A percentile compares a stretch with the other conserved stretches of the same genome.
Conservation (phyloP, 2,797 vertebrate species). For the Molossus molossus region DNA sequence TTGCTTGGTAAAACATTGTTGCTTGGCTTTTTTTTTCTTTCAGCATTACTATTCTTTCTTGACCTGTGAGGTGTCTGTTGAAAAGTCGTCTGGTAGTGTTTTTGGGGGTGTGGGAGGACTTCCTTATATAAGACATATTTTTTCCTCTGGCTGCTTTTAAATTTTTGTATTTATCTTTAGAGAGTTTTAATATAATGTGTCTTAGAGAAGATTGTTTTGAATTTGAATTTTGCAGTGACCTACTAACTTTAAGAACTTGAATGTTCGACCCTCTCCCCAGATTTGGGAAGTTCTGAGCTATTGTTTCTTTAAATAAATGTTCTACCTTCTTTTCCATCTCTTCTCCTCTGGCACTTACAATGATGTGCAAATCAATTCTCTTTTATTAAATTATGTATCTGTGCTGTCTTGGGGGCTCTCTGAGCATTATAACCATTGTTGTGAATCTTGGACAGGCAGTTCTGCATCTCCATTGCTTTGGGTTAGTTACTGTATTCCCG, state of each 20-base stretch:
- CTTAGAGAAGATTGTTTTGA: not conserved
- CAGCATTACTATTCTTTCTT: not conserved
- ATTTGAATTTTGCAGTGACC: not conserved
- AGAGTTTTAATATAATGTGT: not conserved
- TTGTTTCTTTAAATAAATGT: not conserved
- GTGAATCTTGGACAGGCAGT: not conserved
- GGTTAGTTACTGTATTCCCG: not conserved
- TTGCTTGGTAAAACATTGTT: not conserved
- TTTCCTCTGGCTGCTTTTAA: not conserved
- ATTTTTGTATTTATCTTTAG: not conserved
- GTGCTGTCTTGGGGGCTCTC: not conserved
- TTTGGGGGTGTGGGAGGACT: too few relatives aligned
- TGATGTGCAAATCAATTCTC: not conserved
- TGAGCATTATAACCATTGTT: not conserved
- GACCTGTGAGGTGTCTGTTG: not conserved
- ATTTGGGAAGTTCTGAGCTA: not conserved
- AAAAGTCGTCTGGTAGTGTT: not conserved
- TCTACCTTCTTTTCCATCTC: not conserved
- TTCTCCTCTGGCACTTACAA: not conserved
- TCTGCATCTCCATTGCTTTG: not conserved
- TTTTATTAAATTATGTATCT: not conserved
- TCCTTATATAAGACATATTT: not conserved
- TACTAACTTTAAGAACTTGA: not conserved
- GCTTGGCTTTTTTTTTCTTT: not conserved
- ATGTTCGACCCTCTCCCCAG: not conserved